These are phyloP conservation scores for Pseudopipra pipra DNA, from an alignment of 2,113 vertebrate genomes.

Conservation along the genomic window DNA sequence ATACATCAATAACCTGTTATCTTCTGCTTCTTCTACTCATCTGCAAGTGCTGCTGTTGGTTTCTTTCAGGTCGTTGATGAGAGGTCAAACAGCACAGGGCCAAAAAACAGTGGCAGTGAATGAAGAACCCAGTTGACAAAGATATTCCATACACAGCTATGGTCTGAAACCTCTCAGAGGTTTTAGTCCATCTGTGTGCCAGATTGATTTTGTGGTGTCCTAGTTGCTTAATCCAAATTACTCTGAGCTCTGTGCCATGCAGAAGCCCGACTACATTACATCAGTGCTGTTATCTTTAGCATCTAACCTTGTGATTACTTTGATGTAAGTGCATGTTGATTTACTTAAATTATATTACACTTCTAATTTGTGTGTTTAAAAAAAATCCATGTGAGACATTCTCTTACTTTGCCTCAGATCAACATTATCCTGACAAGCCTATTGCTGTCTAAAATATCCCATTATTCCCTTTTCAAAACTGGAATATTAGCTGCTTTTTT, in stretches of 20 bases:
- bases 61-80: neutral
- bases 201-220: neutral
- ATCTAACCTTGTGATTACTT: neutral
- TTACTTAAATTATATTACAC: neutral
- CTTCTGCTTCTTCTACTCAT: neutral
- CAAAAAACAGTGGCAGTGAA: neutral
- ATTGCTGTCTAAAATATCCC: neutral
- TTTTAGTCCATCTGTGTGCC: neutral
- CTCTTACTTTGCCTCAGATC: neutral
- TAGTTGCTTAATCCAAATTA: neutral
- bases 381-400: fast-evolving
- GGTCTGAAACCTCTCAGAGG: neutral
- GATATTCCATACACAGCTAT: neutral
- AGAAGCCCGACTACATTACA: neutral
- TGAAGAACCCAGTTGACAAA: neutral
- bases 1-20: neutral
- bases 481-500: neutral
- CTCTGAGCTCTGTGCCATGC: neutral
- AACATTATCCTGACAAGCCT: neutral
- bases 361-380: neutral
- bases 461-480: neutral
- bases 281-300: neutral
- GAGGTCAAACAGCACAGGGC: neutral
- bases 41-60: neutral
- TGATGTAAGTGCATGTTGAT: neutral